These are phyloP conservation scores for Ctena decussata DNA, from an alignment of 2,888 invertebrate species.

Conservation along the genomic window DNA sequence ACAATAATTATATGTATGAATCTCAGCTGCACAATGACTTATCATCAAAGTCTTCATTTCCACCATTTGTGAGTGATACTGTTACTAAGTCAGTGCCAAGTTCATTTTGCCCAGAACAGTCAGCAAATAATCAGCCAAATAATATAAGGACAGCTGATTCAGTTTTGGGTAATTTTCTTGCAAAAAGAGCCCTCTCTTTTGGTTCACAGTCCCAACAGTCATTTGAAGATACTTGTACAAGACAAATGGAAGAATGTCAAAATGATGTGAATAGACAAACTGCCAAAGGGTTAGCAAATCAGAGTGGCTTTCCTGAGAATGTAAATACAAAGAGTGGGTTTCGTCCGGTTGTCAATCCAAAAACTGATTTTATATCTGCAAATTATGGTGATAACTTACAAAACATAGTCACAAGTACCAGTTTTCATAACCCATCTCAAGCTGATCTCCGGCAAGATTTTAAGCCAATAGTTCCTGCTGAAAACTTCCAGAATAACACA, in stretches of 20 bases:
- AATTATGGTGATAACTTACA: background rate
- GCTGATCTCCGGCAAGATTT: background rate
- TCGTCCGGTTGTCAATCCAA: background rate
- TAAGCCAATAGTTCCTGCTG: background rate
- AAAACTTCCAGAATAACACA: background rate
- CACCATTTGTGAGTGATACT: conserved; percentile 35
- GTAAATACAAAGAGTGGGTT: background rate
- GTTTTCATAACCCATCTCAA: background rate
- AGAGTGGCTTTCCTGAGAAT: background rate
- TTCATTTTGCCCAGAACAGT: conserved; percentile 14
- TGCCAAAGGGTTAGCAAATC: background rate
- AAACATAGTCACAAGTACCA: background rate
- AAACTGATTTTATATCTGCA: background rate
- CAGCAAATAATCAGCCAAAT: conserved; percentile 22
- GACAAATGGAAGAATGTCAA: background rate
- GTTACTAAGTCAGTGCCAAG: background rate
- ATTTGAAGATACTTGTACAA: background rate
- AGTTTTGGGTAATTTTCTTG: conserved; percentile 25
- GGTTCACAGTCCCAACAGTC: background rate
- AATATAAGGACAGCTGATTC: conserved; percentile 34
- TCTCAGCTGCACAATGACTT: background rate
- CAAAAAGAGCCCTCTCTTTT: conserved; percentile 40
- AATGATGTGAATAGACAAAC: background rate
- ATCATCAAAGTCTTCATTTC: conserved; percentile 45
- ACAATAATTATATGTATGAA: conserved; percentile 3